These are phyloP conservation scores for Atherinomorus stipes DNA, from an alignment of 2,113 vertebrate genomes.

Conservation along the genomic window DNA sequence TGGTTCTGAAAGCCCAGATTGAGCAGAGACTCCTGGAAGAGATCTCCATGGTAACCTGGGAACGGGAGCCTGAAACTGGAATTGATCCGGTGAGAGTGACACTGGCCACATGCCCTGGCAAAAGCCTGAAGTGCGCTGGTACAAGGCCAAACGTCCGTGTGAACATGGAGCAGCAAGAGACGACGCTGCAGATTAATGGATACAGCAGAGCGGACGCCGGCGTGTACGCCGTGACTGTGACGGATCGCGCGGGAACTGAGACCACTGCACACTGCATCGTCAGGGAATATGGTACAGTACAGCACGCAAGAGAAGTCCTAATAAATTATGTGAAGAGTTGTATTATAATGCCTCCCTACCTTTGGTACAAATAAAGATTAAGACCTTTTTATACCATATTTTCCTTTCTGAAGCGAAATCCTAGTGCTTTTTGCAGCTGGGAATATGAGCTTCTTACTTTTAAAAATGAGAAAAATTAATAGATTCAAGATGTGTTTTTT, in stretches of 20 bases:
- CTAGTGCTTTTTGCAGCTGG: not conserved
- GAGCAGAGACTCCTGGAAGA: constrained; percentile 36
- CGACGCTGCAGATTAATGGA: constrained; percentile 55
- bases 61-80: constrained; percentile 51
- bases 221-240: constrained; percentile 75
- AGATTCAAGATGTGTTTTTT: too few species aligned
- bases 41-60: constrained; percentile 73
- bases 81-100: not conserved
- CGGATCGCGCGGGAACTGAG: constrained; percentile 50
- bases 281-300: constrained; percentile 77
- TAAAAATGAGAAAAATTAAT: too few species aligned
- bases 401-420: not conserved
- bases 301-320: not conserved
- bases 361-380: not conserved
- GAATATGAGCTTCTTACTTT: too few species aligned
- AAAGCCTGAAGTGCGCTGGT: constrained; percentile 42
- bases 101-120: constrained; percentile 69
- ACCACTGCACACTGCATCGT: constrained; percentile 65
- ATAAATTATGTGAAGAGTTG: constrained; percentile 8
- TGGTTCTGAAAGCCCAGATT: constrained; percentile 72
- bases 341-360: not conserved
- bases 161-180: constrained; percentile 51
- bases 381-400: not conserved
- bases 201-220: constrained; percentile 69
- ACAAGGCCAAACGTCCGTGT: constrained; percentile 14